Conservation (phyloP, 2,888 invertebrate genomes). For the Harpalus rufipes region DNA sequence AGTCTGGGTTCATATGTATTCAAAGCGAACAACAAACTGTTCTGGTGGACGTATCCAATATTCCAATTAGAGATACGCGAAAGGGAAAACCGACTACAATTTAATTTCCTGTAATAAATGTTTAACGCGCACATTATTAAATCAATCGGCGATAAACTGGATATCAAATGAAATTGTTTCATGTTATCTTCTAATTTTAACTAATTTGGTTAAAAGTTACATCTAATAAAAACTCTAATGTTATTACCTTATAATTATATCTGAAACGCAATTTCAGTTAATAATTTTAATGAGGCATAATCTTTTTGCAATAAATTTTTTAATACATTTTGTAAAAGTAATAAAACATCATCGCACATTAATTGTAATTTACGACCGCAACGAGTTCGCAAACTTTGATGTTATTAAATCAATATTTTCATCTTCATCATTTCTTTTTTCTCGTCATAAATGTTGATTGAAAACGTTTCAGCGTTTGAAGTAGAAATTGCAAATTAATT, state of each 20-base stretch:
- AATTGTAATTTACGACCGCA: slow-evolving; percentile 2
- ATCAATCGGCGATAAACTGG: neutral
- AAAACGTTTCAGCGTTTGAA: neutral
- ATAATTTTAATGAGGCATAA: slow-evolving; percentile 17
- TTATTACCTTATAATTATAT: neutral
- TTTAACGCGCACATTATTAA: neutral
- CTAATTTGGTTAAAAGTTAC: neutral
- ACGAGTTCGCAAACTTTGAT: neutral
- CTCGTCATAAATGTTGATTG: neutral
- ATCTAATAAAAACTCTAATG: neutral
- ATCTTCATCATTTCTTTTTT: neutral
- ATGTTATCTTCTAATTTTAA: neutral
- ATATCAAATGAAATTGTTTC: neutral
- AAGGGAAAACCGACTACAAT: neutral
- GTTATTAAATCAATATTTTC: neutral
- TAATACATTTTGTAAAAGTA: neutral
- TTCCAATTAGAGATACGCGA: neutral
- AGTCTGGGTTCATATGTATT: too few species aligned
- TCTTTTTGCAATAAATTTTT: neutral
- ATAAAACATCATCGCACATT: neutral
- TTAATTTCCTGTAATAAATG: neutral
- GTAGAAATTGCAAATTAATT: neutral
- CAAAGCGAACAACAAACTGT: too few species aligned
- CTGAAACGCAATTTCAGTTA: neutral
- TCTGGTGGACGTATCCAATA: too few species aligned